Conservation (phyloP, 2,113 vertebrate species). For the Otis tarda region DNA sequence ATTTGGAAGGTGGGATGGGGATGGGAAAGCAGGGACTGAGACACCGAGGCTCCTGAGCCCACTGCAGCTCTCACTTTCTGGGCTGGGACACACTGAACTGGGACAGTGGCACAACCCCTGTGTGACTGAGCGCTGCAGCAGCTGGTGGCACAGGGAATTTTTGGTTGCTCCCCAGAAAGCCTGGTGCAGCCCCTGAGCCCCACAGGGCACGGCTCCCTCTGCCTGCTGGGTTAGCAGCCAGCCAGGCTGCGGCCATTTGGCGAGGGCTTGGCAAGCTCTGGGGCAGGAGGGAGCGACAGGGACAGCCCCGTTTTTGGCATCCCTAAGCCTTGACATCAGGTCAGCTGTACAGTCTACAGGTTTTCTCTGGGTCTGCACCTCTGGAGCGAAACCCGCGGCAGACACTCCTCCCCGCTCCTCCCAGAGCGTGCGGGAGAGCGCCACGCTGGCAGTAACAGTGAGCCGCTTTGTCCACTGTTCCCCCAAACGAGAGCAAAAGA, state of each 20-base stretch:
- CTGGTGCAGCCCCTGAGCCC: not conserved
- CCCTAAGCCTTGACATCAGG: not conserved
- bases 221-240: not conserved
- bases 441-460: slow-evolving; percentile 53
- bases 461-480: slow-evolving; percentile 79
- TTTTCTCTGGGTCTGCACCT: not conserved
- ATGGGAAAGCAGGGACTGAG: not conserved
- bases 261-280: not conserved
- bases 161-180: not conserved
- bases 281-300: not conserved
- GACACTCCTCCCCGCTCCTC: not conserved
- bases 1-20: not conserved
- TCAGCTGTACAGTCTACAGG: not conserved
- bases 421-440: accelerated
- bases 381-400: not conserved
- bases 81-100: accelerated
- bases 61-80: not conserved
- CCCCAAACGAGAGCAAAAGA: slow-evolving; percentile 50
- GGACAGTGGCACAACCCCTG: not conserved
- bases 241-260: not conserved
- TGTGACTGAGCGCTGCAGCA: accelerated
- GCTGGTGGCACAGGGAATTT: not conserved
- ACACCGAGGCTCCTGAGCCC: not conserved
- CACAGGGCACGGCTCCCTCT: not conserved
- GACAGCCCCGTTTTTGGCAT: not conserved